Base-by-base conservation (phyloP, 1,140 invertebrate species). In the Asobara japonica region DNA sequence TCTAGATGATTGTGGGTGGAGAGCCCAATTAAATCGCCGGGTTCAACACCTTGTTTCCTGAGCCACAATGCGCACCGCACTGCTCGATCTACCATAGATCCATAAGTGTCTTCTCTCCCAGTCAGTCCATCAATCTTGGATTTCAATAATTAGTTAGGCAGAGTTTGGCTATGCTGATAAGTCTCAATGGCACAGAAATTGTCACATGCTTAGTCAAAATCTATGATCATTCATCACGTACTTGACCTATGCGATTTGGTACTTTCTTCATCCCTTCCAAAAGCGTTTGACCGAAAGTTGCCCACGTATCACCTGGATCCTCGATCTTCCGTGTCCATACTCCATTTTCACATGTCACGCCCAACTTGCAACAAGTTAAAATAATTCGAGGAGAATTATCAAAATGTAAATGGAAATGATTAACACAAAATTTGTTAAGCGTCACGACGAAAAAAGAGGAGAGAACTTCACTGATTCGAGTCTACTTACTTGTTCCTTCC, bases 1-100 rank as follows among this genome's bases (percentile, higher is more conserved):
- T 90, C 84, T 1, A 87, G 45, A 25, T 88, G 85, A 71, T 89
- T 89, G 13, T 77, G 78, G 0, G 84, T 85, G 7, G 85, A 85
- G 3, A 89, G 27, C 3, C 83, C 80, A 0, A 89, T 61, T 0
- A 89, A 79, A 36, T 89, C 89, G 0, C 83, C 84, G 0, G 82
- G 76, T 31, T 79, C 74, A 0, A 89, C 70, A 1, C 86, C 86
- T 3, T 84, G 72, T 13, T 77, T 77, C 27, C 82, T 77, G 11
- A 90, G 10, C 70, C 84, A 84, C 3, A 83, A 69, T 0, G 89
- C 88, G 27, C 89, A 76, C 66, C 79, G 81, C 2, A 88, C 76
- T 3, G 84, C 80, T 3, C 87, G 79, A 2, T 77, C 73, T 6
- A 81, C 68, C 1, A 89, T 82, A 2, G 83, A 82, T 3, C 22